These are phyloP conservation scores for Bimastos eiseni DNA, from an alignment of 2,888 invertebrate genomes.

Conservation along the genomic window DNA sequence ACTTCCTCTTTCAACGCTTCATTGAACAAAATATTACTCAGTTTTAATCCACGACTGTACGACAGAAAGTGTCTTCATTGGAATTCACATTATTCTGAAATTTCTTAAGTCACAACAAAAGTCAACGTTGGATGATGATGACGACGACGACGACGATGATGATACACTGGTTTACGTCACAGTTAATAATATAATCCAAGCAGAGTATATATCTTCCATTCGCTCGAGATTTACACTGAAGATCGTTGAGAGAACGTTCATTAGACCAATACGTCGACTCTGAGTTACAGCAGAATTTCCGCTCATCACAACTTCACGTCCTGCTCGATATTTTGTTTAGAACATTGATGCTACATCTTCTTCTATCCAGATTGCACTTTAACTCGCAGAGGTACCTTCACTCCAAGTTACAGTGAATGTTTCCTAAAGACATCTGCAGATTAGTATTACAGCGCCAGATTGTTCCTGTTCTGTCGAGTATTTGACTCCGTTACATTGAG, in stretches of 20 bases:
- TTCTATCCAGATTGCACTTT: neutral
- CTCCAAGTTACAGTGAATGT: neutral
- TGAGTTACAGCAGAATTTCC: neutral
- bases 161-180: neutral
- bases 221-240: neutral
- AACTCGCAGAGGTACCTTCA: neutral
- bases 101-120: neutral
- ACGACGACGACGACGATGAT: neutral
- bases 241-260: neutral
- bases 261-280: neutral
- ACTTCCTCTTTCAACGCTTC: neutral
- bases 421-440: neutral
- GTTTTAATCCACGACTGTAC: neutral
- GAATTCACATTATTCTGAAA: neutral
- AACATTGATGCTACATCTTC: neutral
- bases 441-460: neutral
- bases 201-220: neutral
- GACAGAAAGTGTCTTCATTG: neutral
- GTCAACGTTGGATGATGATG: constrained; percentile 4
- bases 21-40: neutral
- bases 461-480: neutral
- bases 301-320: neutral
- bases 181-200: neutral
- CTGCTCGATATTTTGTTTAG: neutral
- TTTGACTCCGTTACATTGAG: neutral